phyloP scores from a whole-genome alignment of 2,888 invertebrate species.

The Anoplius nigerrimus region DNA sequence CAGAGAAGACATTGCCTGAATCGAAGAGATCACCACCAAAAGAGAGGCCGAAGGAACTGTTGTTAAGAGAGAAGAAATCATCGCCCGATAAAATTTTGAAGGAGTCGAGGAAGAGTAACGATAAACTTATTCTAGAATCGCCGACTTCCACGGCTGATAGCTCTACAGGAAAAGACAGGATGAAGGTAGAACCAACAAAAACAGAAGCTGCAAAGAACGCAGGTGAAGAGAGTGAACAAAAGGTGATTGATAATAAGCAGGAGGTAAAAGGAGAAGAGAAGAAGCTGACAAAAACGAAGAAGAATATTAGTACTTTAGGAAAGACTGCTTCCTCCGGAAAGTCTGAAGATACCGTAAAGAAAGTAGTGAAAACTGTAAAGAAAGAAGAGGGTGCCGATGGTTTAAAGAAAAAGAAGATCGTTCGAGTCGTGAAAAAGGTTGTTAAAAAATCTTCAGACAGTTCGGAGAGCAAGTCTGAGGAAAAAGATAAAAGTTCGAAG shows the following conservation, averaged over 20 bases:
- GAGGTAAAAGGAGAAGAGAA: slow-evolving; percentile 50
- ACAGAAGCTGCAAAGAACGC: neutral
- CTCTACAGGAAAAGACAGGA: neutral
- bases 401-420: slow-evolving; percentile 65
- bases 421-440: slow-evolving; percentile 65
- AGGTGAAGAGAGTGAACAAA: neutral
- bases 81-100: slow-evolving; percentile 43
- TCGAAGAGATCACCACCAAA: slow-evolving; percentile 53
- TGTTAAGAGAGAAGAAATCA: slow-evolving; percentile 35
- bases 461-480: slow-evolving; percentile 59
- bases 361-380: slow-evolving; percentile 51
- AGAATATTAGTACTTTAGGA: slow-evolving; percentile 43
- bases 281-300: slow-evolving; percentile 54
- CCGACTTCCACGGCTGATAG: slow-evolving; percentile 10
- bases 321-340: slow-evolving; percentile 46
- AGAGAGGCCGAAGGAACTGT: slow-evolving; percentile 44
- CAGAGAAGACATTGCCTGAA: slow-evolving; percentile 54
- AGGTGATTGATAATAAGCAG: slow-evolving; percentile 55
- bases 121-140: slow-evolving; percentile 53
- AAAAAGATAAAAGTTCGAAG: slow-evolving; percentile 53
- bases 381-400: slow-evolving; percentile 53
- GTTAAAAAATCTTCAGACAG: slow-evolving; percentile 64
- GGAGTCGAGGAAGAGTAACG: slow-evolving; percentile 55
- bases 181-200: slow-evolving; percentile 10
- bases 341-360: slow-evolving; percentile 54